A percentile compares a stretch with the other conserved stretches of the same genome.
phyloP scores from a whole-genome alignment of 2,797 vertebrate genomes.

The Fringilla coelebs region DNA sequence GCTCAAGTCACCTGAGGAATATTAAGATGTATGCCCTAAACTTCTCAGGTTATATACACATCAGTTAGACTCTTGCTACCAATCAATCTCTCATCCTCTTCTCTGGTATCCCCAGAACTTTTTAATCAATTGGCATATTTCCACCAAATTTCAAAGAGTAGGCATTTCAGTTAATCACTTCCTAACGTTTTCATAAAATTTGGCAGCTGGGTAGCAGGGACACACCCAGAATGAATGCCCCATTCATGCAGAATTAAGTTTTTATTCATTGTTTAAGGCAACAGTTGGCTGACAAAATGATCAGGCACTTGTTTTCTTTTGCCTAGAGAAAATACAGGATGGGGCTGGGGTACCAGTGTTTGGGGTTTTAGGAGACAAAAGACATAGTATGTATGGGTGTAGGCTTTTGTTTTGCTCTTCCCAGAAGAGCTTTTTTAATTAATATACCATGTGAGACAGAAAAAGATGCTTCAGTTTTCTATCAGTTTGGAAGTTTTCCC shows the following conservation, averaged over 20 bases:
- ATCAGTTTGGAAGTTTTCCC: neutral
- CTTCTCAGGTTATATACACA: neutral
- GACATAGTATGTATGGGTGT: neutral
- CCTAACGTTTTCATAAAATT: neutral
- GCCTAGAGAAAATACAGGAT: neutral
- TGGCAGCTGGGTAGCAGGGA: neutral
- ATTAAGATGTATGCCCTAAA: neutral
- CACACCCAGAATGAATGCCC: neutral
- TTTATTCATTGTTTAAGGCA: neutral
- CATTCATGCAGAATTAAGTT: neutral
- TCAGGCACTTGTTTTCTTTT: neutral
- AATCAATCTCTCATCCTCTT: neutral
- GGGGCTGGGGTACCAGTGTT: neutral
- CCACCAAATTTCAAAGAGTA: neutral
- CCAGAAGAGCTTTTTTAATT: constrained; percentile 15
- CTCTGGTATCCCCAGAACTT: neutral
- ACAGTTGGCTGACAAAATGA: neutral
- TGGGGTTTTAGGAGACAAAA: neutral
- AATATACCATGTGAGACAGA: neutral
- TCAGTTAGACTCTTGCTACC: neutral
- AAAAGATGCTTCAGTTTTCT: neutral
- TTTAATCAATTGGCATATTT: neutral
- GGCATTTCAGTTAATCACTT: neutral
- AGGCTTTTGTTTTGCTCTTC: neutral
- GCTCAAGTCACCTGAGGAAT: neutral